Evolutionary conservation across 2,113 vertebrate species (phyloP).

Genomic region (Ageneiosus marmoratus): DNA sequence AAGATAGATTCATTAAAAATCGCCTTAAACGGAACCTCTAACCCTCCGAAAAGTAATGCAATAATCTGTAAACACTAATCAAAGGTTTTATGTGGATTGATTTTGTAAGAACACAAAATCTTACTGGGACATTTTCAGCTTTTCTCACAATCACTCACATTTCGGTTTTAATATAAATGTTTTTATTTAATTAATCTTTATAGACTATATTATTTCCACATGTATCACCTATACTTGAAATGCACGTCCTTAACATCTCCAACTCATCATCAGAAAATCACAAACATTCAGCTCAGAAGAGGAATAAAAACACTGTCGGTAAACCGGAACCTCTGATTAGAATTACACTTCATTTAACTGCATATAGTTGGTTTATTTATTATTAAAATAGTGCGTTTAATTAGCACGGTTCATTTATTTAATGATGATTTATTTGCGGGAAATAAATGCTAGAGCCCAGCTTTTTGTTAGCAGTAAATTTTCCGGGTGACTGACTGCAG

Average conservation of each 20-base stretch:
- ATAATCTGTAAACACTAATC: not conserved
- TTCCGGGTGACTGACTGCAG: not conserved
- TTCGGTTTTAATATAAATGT: not conserved
- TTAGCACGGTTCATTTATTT: not conserved
- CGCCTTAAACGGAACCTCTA: not conserved
- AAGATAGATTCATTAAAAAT: not conserved
- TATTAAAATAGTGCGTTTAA: not conserved
- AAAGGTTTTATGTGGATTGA: not conserved
- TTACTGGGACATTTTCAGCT: not conserved
- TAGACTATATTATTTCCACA: not conserved
- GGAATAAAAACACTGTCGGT: too few species aligned
- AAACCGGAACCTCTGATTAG: not conserved
- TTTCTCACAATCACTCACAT: not conserved
- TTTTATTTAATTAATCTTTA: not conserved
- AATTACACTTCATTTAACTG: not conserved
- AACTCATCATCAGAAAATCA: not conserved
- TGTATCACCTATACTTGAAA: not conserved
- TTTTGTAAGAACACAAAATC: not conserved
- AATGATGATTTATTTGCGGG: not conserved
- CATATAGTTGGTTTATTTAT: not conserved
- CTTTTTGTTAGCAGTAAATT: not conserved
- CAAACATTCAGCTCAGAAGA: not conserved
- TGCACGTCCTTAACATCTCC: not conserved
- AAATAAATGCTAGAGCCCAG: not conserved
- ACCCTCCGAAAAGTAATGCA: not conserved